Conservation (phyloP, 2,797 vertebrate species). For the Cuculus canorus region DNA sequence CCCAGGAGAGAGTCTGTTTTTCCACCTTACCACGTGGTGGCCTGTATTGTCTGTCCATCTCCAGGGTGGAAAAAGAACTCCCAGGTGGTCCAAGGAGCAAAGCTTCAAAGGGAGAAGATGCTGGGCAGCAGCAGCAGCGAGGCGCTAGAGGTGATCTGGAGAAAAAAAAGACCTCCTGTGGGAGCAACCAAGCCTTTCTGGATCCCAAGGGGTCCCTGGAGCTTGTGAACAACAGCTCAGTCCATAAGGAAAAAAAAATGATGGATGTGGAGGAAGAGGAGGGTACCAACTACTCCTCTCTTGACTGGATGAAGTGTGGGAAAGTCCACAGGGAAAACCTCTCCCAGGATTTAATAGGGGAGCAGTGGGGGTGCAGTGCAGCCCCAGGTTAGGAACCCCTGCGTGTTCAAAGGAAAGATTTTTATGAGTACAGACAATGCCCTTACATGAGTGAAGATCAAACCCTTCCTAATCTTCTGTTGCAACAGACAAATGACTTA, state of each 20-base stretch:
- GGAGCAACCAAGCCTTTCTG: not conserved
- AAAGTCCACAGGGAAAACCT: not conserved
- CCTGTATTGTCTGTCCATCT: not conserved
- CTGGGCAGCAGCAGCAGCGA: not conserved
- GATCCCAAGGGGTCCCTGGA: not conserved
- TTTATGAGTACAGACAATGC: slow-evolving; percentile 28
- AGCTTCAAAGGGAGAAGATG: not conserved
- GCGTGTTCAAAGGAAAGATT: slow-evolving; percentile 52
- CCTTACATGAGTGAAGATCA: slow-evolving; percentile 51
- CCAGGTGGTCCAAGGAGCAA: not conserved
- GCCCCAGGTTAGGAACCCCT: not conserved
- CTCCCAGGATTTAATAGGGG: not conserved
- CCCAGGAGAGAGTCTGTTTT: not conserved
- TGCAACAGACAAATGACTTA: slow-evolving; percentile 30
- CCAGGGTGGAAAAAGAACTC: not conserved
- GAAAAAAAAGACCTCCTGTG: not conserved
- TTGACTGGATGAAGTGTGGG: not conserved
- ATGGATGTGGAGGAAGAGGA: not conserved
- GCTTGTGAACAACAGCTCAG: not conserved
- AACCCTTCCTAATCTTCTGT: slow-evolving; percentile 65
- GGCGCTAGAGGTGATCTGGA: not conserved
- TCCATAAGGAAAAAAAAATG: not conserved
- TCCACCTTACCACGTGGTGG: not conserved
- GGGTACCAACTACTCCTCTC: not conserved
- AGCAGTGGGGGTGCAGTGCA: not conserved